Evolutionary conservation across 2,113 vertebrate genomes (phyloP).

Genomic region (Thamnophis sirtalis): DNA sequence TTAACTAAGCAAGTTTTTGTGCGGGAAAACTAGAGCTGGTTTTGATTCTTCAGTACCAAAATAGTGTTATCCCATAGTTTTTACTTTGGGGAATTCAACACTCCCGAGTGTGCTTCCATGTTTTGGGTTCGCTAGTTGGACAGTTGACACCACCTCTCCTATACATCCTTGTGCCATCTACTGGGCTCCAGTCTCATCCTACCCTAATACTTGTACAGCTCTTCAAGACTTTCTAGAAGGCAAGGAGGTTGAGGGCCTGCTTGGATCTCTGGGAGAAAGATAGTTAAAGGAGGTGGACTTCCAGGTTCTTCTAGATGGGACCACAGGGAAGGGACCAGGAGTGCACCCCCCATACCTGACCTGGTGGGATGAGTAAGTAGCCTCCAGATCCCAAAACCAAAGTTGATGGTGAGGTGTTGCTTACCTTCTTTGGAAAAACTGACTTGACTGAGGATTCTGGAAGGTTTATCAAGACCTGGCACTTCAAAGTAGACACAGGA

Average conservation of each 20-base stretch:
- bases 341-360: neutral
- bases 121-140: too few relatives aligned
- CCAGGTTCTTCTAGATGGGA: neutral
- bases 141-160: neutral
- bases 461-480: neutral
- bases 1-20: too few relatives aligned
- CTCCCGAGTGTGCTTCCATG: too few relatives aligned
- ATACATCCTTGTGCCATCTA: neutral
- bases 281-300: neutral
- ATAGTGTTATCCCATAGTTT: too few relatives aligned
- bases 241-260: neutral
- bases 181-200: neutral
- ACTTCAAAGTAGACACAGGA: neutral
- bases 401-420: neutral
- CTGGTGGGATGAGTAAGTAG: neutral
- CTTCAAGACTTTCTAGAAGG: neutral
- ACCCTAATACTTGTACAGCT: neutral
- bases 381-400: neutral
- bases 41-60: too few relatives aligned
- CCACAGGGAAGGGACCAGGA: neutral
- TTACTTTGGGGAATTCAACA: too few relatives aligned
- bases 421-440: neutral
- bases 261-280: neutral
- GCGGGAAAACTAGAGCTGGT: too few relatives aligned
- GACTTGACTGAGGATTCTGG: neutral